Evolutionary conservation across 2,113 vertebrate genomes (phyloP).

Genomic region (Eidolon helvum): DNA sequence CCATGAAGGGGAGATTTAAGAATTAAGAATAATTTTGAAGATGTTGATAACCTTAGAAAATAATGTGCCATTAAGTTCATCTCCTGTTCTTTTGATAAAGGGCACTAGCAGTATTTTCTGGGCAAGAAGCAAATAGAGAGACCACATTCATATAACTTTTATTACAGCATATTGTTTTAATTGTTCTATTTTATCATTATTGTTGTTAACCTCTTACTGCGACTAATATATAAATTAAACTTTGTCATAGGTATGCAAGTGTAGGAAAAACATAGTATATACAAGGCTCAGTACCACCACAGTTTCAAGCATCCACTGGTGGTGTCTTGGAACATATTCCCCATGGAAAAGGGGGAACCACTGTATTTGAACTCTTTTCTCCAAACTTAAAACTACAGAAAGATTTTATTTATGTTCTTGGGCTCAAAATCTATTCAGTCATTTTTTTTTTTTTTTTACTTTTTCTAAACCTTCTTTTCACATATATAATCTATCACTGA

Average conservation of each 20-base stretch:
- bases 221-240: background rate
- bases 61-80: background rate
- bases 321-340: background rate
- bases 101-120: constrained; percentile 7
- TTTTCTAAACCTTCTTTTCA: background rate
- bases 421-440: background rate
- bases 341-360: background rate
- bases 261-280: background rate
- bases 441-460: background rate
- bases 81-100: constrained; percentile 33
- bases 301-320: no score
- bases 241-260: background rate
- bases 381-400: background rate
- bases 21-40: constrained; percentile 10
- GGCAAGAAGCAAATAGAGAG: background rate
- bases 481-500: background rate
- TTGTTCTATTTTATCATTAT: background rate
- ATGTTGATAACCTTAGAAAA: background rate
- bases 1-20: background rate
- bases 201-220: background rate
- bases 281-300: background rate
- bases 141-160: background rate
- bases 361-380: background rate
- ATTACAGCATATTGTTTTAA: background rate
- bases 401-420: background rate